Conservation (phyloP, 2,888 invertebrate genomes). For the Agonopterix subpropinquella region DNA sequence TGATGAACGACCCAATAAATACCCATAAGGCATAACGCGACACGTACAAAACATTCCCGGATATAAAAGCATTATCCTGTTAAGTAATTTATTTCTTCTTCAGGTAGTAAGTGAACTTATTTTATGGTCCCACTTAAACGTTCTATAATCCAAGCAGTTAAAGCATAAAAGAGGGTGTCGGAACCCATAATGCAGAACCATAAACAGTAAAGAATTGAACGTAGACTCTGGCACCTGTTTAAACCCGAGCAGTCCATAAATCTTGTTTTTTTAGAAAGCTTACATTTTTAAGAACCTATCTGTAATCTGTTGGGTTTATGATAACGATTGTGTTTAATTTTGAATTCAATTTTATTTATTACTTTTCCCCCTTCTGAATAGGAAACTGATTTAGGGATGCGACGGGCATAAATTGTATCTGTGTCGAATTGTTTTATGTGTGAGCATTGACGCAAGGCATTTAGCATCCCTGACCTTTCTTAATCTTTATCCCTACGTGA, state of each 20-base stretch:
- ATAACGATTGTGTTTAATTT: slow-evolving; percentile 19
- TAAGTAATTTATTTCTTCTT: slow-evolving; percentile 73
- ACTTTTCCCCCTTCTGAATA: slow-evolving; percentile 11
- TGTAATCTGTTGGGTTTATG: slow-evolving; percentile 23
- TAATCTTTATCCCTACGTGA: slow-evolving; percentile 37
- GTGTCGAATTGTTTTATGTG: slow-evolving; percentile 6
- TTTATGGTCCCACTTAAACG: slow-evolving; percentile 70
- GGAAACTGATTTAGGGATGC: slow-evolving; percentile 12
- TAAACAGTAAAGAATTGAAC: slow-evolving; percentile 56
- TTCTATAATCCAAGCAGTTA: slow-evolving; percentile 66
- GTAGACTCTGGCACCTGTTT: slow-evolving; percentile 50
- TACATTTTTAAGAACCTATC: slow-evolving; percentile 25
- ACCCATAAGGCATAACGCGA: slow-evolving; percentile 67
- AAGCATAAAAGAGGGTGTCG: slow-evolving; percentile 61
- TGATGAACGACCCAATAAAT: slow-evolving; percentile 74
- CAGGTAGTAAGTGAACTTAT: slow-evolving; percentile 64
- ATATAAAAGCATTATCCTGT: slow-evolving; percentile 73
- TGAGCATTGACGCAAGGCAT: not conserved
- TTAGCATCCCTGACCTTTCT: slow-evolving; percentile 34
- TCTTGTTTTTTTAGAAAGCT: slow-evolving; percentile 37
- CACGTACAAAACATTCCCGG: slow-evolving; percentile 69
- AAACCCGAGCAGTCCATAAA: slow-evolving; percentile 47
- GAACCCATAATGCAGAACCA: slow-evolving; percentile 55
- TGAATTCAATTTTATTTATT: slow-evolving; percentile 15
- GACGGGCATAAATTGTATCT: slow-evolving; percentile 2